Evolutionary conservation across 2,888 invertebrate genomes (phyloP).

Genomic region (Nebria brevicollis): DNA sequence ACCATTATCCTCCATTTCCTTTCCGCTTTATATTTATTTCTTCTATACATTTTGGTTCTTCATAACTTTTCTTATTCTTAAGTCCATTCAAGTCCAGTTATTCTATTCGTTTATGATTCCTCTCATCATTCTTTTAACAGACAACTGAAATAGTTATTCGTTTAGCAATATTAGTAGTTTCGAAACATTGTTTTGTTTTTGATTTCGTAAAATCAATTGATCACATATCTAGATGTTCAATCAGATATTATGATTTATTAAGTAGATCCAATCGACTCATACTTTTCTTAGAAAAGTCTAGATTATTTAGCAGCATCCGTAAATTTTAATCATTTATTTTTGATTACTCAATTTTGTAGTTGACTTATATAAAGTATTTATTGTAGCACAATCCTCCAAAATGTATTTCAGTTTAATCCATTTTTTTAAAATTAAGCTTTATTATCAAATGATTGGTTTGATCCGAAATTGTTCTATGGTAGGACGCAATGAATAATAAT

Average conservation of each 20-base stretch:
- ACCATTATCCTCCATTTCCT: not conserved
- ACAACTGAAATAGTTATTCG: not conserved
- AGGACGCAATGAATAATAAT: not conserved
- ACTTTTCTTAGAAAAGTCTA: not conserved
- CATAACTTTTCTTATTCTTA: not conserved
- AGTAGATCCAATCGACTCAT: not conserved
- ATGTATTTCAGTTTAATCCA: not conserved
- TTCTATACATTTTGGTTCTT: not conserved
- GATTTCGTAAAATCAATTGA: too few relatives aligned
- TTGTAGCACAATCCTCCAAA: not conserved
- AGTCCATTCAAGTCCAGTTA: not conserved
- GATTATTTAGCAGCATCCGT: not conserved
- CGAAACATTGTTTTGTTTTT: too few relatives aligned
- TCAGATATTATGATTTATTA: not conserved
- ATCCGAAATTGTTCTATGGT: not conserved
- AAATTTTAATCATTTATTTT: not conserved
- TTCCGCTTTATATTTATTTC: not conserved
- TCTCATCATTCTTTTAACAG: conserved; percentile 1
- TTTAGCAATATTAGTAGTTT: not conserved
- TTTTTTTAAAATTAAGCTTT: not conserved
- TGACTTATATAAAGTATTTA: not conserved
- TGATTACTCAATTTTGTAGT: not conserved
- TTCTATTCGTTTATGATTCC: not conserved
- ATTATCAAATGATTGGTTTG: not conserved
- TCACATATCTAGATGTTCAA: not conserved